Conservation (phyloP, 1,140 invertebrate genomes). For the Anoplolepis gracilipes region DNA sequence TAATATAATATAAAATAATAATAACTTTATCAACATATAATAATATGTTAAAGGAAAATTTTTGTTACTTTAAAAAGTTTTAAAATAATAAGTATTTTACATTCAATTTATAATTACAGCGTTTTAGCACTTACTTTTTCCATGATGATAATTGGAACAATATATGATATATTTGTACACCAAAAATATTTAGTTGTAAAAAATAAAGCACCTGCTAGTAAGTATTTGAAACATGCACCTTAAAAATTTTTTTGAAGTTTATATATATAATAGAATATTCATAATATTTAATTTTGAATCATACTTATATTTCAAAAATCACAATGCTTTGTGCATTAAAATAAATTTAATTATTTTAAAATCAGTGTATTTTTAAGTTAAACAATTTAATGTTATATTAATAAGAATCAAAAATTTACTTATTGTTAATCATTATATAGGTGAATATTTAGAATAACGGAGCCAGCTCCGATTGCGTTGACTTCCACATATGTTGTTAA, state of each 20-base stretch:
- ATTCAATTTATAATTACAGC: conserved; percentile 58
- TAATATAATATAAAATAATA: not conserved
- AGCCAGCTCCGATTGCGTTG: too few species aligned
- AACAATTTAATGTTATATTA: too few species aligned
- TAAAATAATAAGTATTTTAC: not conserved
- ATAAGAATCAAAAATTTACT: too few species aligned
- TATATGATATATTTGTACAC: conserved; percentile 76
- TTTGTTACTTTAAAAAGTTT: not conserved
- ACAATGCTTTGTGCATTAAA: too few species aligned
- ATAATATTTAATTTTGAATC: too few species aligned
- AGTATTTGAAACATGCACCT: conserved; percentile 8
- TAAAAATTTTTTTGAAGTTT: not conserved
- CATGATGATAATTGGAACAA: conserved; percentile 72
- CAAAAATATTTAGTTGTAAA: conserved; percentile 53
- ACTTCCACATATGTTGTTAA: too few species aligned
- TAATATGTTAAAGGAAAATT: not conserved
- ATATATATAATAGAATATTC: not conserved
- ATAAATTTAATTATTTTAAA: too few species aligned
- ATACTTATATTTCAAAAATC: too few species aligned
- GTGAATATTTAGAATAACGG: too few species aligned
- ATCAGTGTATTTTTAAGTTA: too few species aligned
- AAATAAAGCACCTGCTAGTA: conserved; percentile 70
- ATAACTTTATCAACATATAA: not conserved
- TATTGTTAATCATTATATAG: not conserved
- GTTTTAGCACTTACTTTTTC: conserved; percentile 54